These are phyloP conservation scores for Eilema caniola DNA, from an alignment of 2,888 invertebrate genomes.

Conservation along the genomic window DNA sequence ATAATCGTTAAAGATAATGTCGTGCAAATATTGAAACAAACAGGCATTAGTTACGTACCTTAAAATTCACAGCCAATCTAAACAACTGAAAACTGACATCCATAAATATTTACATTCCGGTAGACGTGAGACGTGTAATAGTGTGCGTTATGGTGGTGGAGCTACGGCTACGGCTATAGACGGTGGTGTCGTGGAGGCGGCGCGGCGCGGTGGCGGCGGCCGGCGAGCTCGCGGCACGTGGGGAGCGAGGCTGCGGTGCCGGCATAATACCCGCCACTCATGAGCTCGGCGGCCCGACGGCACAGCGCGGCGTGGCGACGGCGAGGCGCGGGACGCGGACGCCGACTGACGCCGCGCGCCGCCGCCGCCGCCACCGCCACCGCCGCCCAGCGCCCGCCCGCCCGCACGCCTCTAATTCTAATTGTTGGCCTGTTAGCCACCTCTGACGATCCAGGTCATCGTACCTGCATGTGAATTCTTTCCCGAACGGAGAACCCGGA, in stretches of 20 bases:
- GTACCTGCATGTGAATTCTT: constrained; percentile 77
- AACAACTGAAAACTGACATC: constrained; percentile 87
- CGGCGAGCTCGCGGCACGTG: constrained; percentile 73
- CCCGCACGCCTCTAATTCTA: constrained; percentile 75
- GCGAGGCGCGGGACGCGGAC: constrained; percentile 60
- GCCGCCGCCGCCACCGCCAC: constrained; percentile 42
- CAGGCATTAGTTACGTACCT: constrained; percentile 82
- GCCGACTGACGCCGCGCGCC: constrained; percentile 61
- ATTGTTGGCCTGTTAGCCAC: constrained; percentile 82
- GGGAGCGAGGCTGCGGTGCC: constrained; percentile 74
- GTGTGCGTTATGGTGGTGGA: constrained; percentile 72
- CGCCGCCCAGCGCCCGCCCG: constrained; percentile 55
- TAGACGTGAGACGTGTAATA: constrained; percentile 76
- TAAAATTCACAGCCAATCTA: constrained; percentile 86
- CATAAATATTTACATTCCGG: constrained; percentile 86
- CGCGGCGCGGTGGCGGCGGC: constrained; percentile 64
- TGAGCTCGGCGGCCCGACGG: constrained; percentile 51
- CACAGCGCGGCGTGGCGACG: constrained; percentile 55
- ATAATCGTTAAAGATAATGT: constrained; percentile 59
- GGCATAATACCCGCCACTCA: constrained; percentile 75
- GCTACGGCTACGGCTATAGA: constrained; percentile 46
- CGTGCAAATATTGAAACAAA: constrained; percentile 76
- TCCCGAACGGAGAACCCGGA: constrained; percentile 65
- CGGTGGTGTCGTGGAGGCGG: constrained; percentile 60
- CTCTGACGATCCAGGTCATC: constrained; percentile 81